Evolutionary conservation across 2,113 vertebrate genomes (phyloP).

Genomic region (Calyptomena viridis): DNA sequence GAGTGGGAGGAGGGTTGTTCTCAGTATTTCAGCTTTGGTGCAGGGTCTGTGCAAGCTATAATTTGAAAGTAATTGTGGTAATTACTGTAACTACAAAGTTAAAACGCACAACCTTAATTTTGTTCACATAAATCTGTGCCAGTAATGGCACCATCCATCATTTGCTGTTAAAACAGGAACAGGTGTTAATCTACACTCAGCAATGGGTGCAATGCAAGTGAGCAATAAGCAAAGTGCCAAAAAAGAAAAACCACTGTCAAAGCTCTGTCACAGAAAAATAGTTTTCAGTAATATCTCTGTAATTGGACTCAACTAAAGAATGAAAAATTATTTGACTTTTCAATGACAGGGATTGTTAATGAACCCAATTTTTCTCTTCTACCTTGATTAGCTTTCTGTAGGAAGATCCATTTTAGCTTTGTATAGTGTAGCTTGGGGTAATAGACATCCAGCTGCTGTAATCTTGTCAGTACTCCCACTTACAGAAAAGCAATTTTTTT

Average conservation of each 20-base stretch:
- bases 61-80: constrained; percentile 55
- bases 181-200: constrained; percentile 52
- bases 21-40: not conserved
- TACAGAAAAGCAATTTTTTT: not conserved
- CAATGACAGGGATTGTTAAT: not conserved
- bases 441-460: not conserved
- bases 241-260: constrained; percentile 15
- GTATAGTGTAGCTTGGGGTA: not conserved
- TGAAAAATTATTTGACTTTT: constrained; percentile 38
- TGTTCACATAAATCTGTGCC: constrained; percentile 1
- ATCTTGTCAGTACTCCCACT: not conserved
- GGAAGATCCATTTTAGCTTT: not conserved
- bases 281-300: constrained; percentile 4
- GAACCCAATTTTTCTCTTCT: not conserved
- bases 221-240: constrained; percentile 8
- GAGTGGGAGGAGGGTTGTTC: not conserved
- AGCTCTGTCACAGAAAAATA: constrained; percentile 16
- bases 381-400: not conserved
- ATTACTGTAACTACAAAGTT: constrained; percentile 42
- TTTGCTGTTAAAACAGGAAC: constrained; percentile 48
- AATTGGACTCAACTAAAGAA: constrained; percentile 30
- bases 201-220: not conserved
- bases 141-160: constrained; percentile 59
- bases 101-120: constrained; percentile 37
- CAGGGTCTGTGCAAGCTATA: not conserved